Evolutionary conservation across 2,113 vertebrate genomes (phyloP).

Genomic region (Dasypus novemcinctus): DNA sequence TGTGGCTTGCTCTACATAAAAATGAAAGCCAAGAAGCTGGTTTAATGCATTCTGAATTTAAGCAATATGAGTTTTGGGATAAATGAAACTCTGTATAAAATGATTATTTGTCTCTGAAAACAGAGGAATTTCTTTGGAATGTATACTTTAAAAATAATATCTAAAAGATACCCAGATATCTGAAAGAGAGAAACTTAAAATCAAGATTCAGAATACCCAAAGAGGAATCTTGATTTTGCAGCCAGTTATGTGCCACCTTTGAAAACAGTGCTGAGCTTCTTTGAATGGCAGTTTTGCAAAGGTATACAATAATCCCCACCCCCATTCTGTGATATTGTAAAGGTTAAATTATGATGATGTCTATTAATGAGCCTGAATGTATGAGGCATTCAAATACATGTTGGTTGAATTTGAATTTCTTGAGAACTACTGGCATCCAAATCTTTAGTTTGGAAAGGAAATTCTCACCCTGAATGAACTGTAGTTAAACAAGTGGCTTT

Average conservation of each 20-base stretch:
- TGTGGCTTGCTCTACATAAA: neutral
- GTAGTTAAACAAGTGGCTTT: neutral
- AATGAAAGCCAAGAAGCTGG: neutral
- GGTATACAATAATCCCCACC: neutral
- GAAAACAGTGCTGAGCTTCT: neutral
- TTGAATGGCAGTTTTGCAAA: neutral
- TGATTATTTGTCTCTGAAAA: neutral
- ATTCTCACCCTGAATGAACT: neutral
- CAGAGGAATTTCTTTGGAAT: neutral
- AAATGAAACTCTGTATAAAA: slow-evolving; percentile 7
- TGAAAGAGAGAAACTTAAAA: neutral
- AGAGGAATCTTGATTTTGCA: neutral
- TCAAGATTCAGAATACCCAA: neutral
- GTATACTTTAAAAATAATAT: slow-evolving; percentile 19
- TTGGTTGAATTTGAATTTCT: neutral
- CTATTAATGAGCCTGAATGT: neutral
- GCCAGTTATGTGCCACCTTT: neutral
- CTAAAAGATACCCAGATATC: neutral
- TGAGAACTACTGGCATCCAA: neutral
- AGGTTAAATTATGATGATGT: neutral
- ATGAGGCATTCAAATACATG: neutral
- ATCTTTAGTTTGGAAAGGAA: neutral
- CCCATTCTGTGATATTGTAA: neutral
- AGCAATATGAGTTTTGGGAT: neutral
- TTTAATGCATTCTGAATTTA: slow-evolving; percentile 52